Conservation (phyloP, 2,888 invertebrate genomes). For the Odontomyia ornata region DNA sequence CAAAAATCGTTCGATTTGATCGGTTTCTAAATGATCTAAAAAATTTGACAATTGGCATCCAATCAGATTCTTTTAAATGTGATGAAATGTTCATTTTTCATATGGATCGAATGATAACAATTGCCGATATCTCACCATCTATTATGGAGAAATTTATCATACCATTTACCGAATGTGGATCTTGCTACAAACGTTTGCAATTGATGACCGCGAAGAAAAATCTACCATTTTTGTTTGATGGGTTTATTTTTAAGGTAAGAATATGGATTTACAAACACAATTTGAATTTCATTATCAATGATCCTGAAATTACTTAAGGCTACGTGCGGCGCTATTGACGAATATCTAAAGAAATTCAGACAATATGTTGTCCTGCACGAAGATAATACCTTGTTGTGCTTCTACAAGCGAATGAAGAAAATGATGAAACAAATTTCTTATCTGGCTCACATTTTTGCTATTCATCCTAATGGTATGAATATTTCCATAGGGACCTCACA, state of each 20-base stretch:
- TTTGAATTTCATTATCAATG: too few relatives aligned
- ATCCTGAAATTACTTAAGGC: slow-evolving; percentile 65
- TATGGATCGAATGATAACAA: slow-evolving; percentile 64
- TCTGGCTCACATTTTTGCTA: slow-evolving; percentile 57
- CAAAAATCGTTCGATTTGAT: slow-evolving; percentile 51
- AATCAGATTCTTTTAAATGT: slow-evolving; percentile 67
- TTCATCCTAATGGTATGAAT: slow-evolving; percentile 56
- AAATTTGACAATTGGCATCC: slow-evolving; percentile 65
- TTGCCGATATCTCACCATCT: slow-evolving; percentile 66
- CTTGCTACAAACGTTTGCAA: slow-evolving; percentile 58
- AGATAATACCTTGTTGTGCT: slow-evolving; percentile 55
- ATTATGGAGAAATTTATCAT: slow-evolving; percentile 62
- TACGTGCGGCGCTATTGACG: slow-evolving; percentile 69
- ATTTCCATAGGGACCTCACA: neutral
- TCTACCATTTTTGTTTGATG: slow-evolving; percentile 57
- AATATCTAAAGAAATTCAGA: slow-evolving; percentile 70
- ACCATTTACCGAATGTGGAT: slow-evolving; percentile 60
- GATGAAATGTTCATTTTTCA: slow-evolving; percentile 64
- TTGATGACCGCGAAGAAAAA: slow-evolving; percentile 56
- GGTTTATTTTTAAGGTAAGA: slow-evolving; percentile 58
- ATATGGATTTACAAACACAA: neutral
- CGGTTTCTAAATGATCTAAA: slow-evolving; percentile 34
- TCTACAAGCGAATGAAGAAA: slow-evolving; percentile 55
- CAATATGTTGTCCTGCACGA: slow-evolving; percentile 57
- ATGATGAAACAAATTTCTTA: slow-evolving; percentile 58